Percentiles rank a stretch among this genome's conserved stretches.
These are phyloP conservation scores for Cliona cf. orientalis DNA, from an alignment of 37 sponge, comb jelly and placozoan species.

Conservation along the genomic window DNA sequence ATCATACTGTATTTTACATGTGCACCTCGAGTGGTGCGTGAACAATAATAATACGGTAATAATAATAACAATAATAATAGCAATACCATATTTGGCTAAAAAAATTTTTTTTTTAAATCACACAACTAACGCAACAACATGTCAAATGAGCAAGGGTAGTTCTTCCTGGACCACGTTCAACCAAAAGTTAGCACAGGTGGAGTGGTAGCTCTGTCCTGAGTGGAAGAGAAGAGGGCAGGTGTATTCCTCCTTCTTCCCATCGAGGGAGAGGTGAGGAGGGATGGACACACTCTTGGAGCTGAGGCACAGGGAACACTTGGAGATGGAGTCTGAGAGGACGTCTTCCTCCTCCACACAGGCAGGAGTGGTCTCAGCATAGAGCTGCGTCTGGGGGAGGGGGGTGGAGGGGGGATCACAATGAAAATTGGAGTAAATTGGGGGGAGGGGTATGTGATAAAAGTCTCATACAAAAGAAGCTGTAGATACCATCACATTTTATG, in stretches of 20 bases:
- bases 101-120: no score
- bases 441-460: neutral
- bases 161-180: slow-evolving; percentile 24
- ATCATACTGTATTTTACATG: no score
- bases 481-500: neutral
- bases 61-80: no score
- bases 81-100: no score
- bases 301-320: slow-evolving; percentile 49
- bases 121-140: no score
- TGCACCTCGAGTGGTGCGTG: no score
- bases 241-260: slow-evolving; percentile 25
- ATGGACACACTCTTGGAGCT: slow-evolving; percentile 19
- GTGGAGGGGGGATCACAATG: neutral
- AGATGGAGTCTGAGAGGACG: slow-evolving; percentile 54
- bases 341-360: neutral
- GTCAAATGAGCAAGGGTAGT: no score
- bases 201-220: slow-evolving; percentile 39
- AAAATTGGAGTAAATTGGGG: neutral
- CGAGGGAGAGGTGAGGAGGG: slow-evolving; percentile 19
- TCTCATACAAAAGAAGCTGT: neutral
- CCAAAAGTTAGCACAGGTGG: slow-evolving; percentile 60
- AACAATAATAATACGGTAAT: no score
- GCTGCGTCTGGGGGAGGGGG: slow-evolving; percentile 8
- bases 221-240: slow-evolving; percentile 22
- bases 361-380: slow-evolving; percentile 3